A percentile compares a stretch with the other conserved stretches of the same genome.
Conservation (phyloP, 1,140 invertebrate genomes). For the Drosophila athabasca region DNA sequence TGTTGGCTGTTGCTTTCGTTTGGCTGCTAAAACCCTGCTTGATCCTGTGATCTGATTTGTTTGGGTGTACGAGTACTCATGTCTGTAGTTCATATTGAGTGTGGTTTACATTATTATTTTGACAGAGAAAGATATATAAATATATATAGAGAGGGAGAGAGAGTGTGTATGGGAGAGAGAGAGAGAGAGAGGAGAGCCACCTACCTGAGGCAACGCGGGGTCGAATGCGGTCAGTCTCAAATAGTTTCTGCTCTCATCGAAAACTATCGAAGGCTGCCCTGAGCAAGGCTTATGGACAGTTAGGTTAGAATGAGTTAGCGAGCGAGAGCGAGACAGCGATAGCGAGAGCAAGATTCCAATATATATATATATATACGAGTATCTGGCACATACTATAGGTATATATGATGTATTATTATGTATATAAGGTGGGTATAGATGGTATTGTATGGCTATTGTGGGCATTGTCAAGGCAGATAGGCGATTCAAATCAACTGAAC, state of each 20-base stretch:
- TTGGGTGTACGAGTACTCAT: constrained; percentile 25
- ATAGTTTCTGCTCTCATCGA: constrained; percentile 53
- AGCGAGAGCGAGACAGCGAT: constrained; percentile 63
- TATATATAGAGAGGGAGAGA: constrained; percentile 8
- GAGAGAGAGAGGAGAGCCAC: constrained; percentile 53
- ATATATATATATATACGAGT: constrained; percentile 32
- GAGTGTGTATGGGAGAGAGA: constrained; percentile 22
- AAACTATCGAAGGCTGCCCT: constrained; percentile 57
- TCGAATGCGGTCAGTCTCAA: constrained; percentile 38
- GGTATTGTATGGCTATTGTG: constrained; percentile 1
- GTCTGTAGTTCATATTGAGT: constrained; percentile 35
- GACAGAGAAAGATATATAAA: constrained; percentile 13
- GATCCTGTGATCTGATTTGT: not conserved
- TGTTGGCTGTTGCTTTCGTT: no score
- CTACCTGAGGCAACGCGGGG: constrained; percentile 58
- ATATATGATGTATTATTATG: not conserved
- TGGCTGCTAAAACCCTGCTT: no score
- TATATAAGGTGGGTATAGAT: not conserved
- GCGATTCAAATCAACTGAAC: constrained; percentile 1
- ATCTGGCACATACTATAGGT: no score
- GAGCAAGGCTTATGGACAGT: constrained; percentile 53
- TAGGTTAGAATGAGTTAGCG: constrained; percentile 62
- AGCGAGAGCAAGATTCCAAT: constrained; percentile 46
- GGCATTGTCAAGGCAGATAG: constrained; percentile 25
- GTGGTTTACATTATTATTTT: not conserved